Evolutionary conservation across 2,888 invertebrate species (phyloP).

Genomic region (Unio pictorum): DNA sequence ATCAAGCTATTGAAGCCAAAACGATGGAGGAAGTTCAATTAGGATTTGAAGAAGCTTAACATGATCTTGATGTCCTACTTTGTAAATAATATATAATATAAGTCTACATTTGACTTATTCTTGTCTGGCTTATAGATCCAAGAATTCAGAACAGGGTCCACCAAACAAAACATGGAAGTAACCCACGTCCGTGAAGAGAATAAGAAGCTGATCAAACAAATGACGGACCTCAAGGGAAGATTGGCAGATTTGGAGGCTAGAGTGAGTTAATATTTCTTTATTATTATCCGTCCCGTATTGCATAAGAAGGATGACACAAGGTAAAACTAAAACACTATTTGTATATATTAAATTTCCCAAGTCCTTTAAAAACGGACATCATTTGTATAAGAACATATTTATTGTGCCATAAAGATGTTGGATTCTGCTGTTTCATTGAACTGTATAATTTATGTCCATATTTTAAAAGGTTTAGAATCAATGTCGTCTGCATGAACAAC

Average conservation of each 20-base stretch:
- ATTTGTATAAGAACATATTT: background rate
- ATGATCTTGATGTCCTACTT: too few relatives aligned
- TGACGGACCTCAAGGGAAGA: conserved; percentile 72
- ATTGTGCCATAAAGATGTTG: background rate
- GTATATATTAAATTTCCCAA: background rate
- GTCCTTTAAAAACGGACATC: background rate
- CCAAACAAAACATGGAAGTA: conserved; percentile 73
- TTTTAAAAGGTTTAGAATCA: too few relatives aligned
- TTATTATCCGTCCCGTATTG: background rate
- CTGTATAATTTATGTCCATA: background rate
- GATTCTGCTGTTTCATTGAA: background rate
- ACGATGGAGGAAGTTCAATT: too few relatives aligned
- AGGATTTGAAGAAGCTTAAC: too few relatives aligned
- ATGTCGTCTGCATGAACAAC: too few relatives aligned
- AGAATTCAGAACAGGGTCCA: conserved; percentile 73
- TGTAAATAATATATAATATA: too few relatives aligned
- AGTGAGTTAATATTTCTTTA: conserved; percentile 56
- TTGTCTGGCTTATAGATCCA: conserved; percentile 67
- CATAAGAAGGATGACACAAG: too few relatives aligned
- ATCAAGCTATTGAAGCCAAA: too few relatives aligned
- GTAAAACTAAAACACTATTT: too few relatives aligned
- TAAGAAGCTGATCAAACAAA: conserved; percentile 71
- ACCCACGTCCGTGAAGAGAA: conserved; percentile 73
- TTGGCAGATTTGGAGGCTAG: conserved; percentile 73
- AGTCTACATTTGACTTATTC: too few relatives aligned